These are phyloP conservation scores for Liasis olivaceus DNA, from an alignment of 2,797 vertebrate genomes.

Conservation along the genomic window DNA sequence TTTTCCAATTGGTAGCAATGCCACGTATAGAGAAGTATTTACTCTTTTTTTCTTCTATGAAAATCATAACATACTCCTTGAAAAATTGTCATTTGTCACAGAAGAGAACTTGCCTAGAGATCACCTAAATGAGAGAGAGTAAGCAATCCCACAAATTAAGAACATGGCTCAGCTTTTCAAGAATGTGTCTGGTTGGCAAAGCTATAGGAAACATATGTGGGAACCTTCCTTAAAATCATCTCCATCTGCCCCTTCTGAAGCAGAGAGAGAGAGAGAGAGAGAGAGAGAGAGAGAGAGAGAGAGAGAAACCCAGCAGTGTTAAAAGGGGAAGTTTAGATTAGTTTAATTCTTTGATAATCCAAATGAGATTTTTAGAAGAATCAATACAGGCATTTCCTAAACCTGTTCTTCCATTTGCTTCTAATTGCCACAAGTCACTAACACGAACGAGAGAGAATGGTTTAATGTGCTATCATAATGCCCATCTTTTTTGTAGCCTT, in stretches of 20 bases:
- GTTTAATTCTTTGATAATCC: background rate
- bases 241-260: background rate
- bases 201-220: background rate
- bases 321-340: background rate
- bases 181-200: background rate
- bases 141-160: background rate
- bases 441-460: background rate
- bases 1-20: background rate
- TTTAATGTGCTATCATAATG: background rate
- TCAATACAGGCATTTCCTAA: background rate
- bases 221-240: background rate
- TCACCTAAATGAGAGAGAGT: background rate
- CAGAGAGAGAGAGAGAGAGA: background rate
- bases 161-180: background rate
- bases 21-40: background rate
- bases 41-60: background rate
- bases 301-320: background rate
- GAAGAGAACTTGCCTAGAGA: background rate
- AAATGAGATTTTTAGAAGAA: background rate
- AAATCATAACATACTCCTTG: background rate
- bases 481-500: background rate
- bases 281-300: background rate
- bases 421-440: background rate
- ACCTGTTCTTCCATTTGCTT: background rate
- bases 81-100: background rate